Percentiles rank a stretch among this genome's conserved stretches.
These are phyloP conservation scores for Zele albiditarsus DNA, from an alignment of 2,888 invertebrate species.

Conservation along the genomic window DNA sequence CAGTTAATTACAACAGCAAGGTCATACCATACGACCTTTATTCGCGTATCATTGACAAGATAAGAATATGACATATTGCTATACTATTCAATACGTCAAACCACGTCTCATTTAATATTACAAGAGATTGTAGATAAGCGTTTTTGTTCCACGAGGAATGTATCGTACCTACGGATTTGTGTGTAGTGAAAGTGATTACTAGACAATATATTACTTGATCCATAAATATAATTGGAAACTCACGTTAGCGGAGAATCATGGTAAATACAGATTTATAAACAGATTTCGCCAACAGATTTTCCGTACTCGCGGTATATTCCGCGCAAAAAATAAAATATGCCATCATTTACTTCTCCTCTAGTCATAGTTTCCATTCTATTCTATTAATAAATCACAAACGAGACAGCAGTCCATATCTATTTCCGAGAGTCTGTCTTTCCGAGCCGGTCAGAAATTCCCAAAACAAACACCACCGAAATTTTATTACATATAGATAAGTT, in stretches of 20 bases:
- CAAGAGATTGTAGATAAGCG: no score
- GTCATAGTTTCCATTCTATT: background rate
- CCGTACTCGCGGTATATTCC: no score
- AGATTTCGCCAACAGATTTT: background rate
- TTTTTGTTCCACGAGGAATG: no score
- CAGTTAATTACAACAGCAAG: background rate
- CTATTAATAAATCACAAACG: background rate
- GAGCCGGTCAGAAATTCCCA: background rate
- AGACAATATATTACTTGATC: no score
- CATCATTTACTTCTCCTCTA: background rate
- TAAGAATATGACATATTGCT: background rate
- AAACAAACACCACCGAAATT: background rate
- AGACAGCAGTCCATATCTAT: background rate
- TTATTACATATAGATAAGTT: no score
- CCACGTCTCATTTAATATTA: no score
- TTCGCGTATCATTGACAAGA: background rate
- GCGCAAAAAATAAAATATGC: background rate
- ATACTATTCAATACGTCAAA: no score
- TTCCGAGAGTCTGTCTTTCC: background rate
- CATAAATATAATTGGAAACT: no score
- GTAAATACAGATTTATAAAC: background rate
- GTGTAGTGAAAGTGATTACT: no score
- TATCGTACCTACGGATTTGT: no score
- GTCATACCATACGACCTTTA: background rate
- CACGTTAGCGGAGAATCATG: background rate